Percentiles rank a stretch among this genome's conserved stretches.
phyloP scores from a whole-genome alignment of 2,888 invertebrate species.

The Meiosimyza decipiens region DNA sequence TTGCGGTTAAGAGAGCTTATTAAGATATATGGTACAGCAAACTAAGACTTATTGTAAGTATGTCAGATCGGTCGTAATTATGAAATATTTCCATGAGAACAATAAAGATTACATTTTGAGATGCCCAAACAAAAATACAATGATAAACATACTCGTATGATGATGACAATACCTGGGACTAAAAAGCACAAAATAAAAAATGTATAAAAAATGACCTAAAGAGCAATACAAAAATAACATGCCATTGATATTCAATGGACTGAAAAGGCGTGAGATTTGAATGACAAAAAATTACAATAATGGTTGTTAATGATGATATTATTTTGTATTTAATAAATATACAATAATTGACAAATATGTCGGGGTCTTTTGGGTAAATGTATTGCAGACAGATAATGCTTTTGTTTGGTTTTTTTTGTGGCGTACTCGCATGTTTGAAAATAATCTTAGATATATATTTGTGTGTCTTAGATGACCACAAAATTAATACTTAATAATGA shows the following conservation, averaged over 20 bases:
- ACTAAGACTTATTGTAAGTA: neutral
- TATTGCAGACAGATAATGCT: constrained; percentile 11
- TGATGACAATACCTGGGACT: too few relatives aligned
- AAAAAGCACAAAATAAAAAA: neutral
- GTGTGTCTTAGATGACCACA: constrained; percentile 13
- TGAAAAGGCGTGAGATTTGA: constrained; percentile 26
- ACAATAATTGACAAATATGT: constrained; percentile 27
- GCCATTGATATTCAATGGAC: constrained; percentile 13
- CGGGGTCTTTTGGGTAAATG: neutral
- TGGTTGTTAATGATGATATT: constrained; percentile 6
- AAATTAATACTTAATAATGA: constrained; percentile 7
- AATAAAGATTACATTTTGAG: constrained; percentile 21
- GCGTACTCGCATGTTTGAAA: constrained; percentile 5
- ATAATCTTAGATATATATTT: neutral
- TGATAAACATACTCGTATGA: neutral
- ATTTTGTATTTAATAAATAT: constrained; percentile 15
- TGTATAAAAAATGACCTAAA: neutral
- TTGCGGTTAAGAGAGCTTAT: constrained; percentile 35
- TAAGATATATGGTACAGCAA: constrained; percentile 7
- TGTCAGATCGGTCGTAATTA: constrained; percentile 14
- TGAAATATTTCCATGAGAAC: constrained; percentile 29
- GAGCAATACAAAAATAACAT: neutral
- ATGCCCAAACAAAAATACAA: neutral
- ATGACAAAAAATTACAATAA: constrained; percentile 6
- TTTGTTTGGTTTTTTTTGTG: neutral